phyloP scores from a whole-genome alignment of 2,888 invertebrate genomes.

The Leptinotarsa rubiginosa region DNA sequence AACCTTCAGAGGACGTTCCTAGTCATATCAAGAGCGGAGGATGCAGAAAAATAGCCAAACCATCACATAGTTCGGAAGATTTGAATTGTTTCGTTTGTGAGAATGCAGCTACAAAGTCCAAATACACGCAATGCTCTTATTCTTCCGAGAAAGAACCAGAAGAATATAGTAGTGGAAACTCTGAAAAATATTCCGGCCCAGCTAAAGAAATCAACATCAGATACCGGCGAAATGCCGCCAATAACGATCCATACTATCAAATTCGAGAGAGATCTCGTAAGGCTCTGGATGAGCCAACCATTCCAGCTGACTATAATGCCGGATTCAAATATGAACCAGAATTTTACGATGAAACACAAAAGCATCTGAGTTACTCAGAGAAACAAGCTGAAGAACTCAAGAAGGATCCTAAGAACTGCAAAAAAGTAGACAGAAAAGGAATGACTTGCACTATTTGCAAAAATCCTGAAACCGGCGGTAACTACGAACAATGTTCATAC shows the following conservation, averaged over 20 bases:
- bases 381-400: conserved; percentile 71
- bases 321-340: conserved; percentile 59
- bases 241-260: conserved; percentile 69
- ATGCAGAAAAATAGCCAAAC: conserved; percentile 72
- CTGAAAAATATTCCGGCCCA: conserved; percentile 59
- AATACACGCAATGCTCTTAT: conserved; percentile 72
- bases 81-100: conserved; percentile 71
- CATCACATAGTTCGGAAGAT: conserved; percentile 64
- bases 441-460: conserved; percentile 81
- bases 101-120: conserved; percentile 69
- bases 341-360: conserved; percentile 40
- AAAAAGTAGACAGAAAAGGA: conserved; percentile 73
- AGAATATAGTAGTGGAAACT: conserved; percentile 62
- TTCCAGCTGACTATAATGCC: conserved; percentile 67
- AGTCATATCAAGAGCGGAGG: conserved; percentile 62
- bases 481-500: conserved; percentile 85
- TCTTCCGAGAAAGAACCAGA: conserved; percentile 67
- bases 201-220: conserved; percentile 57
- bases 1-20: conserved; percentile 52
- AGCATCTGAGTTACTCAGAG: conserved; percentile 69
- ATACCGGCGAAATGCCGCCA: conserved; percentile 65
- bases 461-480: conserved; percentile 79
- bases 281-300: conserved; percentile 68
- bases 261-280: conserved; percentile 64
- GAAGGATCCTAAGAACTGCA: conserved; percentile 75